Percentiles rank a stretch among this genome's conserved stretches.
Evolutionary conservation across 2,888 invertebrate species (phyloP).

Genomic region (Hemaris fuciformis): DNA sequence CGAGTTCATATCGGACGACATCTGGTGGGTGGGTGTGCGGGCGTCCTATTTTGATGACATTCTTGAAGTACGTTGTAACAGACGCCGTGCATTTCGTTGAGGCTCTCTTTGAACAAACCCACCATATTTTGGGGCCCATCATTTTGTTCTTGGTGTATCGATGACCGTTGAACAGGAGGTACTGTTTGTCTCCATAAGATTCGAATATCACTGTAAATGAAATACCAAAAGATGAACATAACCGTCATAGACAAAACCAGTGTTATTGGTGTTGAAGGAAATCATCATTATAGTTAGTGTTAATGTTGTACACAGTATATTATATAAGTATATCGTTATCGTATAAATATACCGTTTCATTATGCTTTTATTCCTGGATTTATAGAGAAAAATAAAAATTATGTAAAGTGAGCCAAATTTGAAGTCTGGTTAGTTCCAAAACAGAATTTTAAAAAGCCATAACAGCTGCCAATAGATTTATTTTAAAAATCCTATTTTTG

Average conservation of each 20-base stretch:
- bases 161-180: slow-evolving; percentile 11
- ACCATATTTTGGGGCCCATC: slow-evolving; percentile 20
- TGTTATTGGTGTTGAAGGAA: too few relatives aligned
- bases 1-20: neutral
- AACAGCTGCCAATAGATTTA: too few relatives aligned
- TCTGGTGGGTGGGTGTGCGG: neutral
- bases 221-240: neutral
- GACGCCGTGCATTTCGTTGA: slow-evolving; percentile 28
- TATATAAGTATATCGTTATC: too few relatives aligned
- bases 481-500: too few relatives aligned
- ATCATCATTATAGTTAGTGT: neutral
- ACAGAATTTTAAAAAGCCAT: too few relatives aligned
- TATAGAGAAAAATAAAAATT: too few relatives aligned
- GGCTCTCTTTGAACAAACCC: slow-evolving; percentile 28
- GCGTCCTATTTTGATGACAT: slow-evolving; percentile 3
- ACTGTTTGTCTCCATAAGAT: slow-evolving; percentile 4
- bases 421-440: too few relatives aligned
- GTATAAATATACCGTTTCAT: too few relatives aligned
- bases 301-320: too few relatives aligned
- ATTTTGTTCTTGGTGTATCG: slow-evolving; percentile 13
- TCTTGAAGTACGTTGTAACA: slow-evolving; percentile 22
- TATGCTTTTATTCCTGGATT: too few relatives aligned
- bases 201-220: neutral
- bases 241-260: too few relatives aligned
- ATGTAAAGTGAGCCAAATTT: too few relatives aligned